Evolutionary conservation across 2,888 invertebrate genomes (phyloP).

Genomic region (Agrochola litura): DNA sequence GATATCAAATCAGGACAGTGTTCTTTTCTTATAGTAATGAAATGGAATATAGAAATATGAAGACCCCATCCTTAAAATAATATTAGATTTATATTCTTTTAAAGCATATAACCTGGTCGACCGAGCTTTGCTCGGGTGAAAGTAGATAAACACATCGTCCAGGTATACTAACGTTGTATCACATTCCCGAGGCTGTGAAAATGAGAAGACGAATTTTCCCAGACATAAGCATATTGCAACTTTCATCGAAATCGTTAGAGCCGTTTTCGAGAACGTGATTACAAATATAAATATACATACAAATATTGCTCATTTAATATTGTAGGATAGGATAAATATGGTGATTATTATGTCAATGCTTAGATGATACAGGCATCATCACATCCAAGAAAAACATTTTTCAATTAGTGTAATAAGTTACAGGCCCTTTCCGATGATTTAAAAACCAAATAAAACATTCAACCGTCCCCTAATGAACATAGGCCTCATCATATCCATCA

Average conservation of each 20-base stretch:
- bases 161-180: too few species aligned
- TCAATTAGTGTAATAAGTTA: neutral
- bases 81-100: neutral
- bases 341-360: neutral
- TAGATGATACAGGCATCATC: neutral
- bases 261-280: too few species aligned
- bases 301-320: too few species aligned
- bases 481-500: slow-evolving; percentile 19
- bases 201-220: too few species aligned
- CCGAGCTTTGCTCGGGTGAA: too few species aligned
- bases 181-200: too few species aligned
- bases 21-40: neutral
- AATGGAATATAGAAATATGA: neutral
- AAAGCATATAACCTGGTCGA: neutral
- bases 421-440: neutral
- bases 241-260: too few species aligned
- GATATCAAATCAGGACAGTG: neutral
- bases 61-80: neutral
- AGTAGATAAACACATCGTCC: too few species aligned
- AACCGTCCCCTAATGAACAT: slow-evolving; percentile 5
- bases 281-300: too few species aligned
- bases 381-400: neutral
- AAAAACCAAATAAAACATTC: slow-evolving; percentile 7
- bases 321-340: neutral
- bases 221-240: too few species aligned